phyloP scores from a whole-genome alignment of 2,888 invertebrate species.

The Apamea anceps region DNA sequence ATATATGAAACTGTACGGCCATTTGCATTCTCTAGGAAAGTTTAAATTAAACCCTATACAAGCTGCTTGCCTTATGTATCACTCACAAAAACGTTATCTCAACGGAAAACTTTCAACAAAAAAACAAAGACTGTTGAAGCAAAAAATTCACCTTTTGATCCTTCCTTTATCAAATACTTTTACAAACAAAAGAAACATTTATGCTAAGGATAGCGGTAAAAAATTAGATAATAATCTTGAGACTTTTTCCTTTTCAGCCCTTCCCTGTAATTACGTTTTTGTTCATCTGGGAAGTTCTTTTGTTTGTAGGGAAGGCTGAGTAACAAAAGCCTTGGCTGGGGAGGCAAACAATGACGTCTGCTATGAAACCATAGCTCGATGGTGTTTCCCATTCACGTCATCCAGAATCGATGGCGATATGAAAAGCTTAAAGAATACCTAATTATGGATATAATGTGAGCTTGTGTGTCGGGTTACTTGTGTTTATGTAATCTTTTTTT shows the following conservation, averaged over 20 bases:
- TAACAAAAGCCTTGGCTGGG: slow-evolving; percentile 83
- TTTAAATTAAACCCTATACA: background rate
- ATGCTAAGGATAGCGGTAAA: slow-evolving; percentile 66
- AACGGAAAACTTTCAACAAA: slow-evolving; percentile 33
- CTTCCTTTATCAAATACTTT: slow-evolving; percentile 61
- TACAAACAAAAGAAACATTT: slow-evolving; percentile 68
- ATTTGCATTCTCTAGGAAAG: background rate
- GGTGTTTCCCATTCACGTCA: slow-evolving; percentile 78
- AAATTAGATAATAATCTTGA: slow-evolving; percentile 79
- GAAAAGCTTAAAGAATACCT: slow-evolving; percentile 55
- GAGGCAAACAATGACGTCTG: slow-evolving; percentile 87
- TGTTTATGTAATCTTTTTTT: background rate
- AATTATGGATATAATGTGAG: slow-evolving; percentile 45
- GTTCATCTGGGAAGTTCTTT: slow-evolving; percentile 82
- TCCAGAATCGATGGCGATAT: slow-evolving; percentile 75
- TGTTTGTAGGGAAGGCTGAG: slow-evolving; percentile 82
- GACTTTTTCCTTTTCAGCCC: slow-evolving; percentile 77
- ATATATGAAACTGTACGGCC: slow-evolving; percentile 1
- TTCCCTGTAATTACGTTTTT: slow-evolving; percentile 87
- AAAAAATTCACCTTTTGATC: slow-evolving; percentile 59
- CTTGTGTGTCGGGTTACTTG: background rate
- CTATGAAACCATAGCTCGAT: slow-evolving; percentile 77
- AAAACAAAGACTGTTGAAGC: slow-evolving; percentile 50
- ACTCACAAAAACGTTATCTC: slow-evolving; percentile 7
- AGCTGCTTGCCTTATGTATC: background rate